Base-by-base conservation (phyloP, 2,113 vertebrate genomes). In the Crotalus horridus region DNA sequence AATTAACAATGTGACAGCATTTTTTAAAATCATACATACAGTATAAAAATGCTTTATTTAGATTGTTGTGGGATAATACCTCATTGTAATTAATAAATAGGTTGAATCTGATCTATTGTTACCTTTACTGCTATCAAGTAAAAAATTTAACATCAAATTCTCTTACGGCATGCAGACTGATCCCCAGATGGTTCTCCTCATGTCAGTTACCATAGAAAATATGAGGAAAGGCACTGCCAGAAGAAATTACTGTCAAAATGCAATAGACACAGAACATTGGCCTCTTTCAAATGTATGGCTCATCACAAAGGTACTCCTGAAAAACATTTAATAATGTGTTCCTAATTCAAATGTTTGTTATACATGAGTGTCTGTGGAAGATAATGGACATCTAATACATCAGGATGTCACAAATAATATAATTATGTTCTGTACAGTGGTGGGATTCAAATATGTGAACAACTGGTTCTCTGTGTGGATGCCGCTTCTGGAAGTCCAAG, bases 281-380 rank as follows among this genome's bases (percentile, higher is more conserved):
- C 91, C 96, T 90, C 91, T 92, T 91, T 94, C 94, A 93, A 94
- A 95, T 0, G 24, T 95, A 46, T 96, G 96, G 95, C 89, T 96
- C 20, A 93, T 96, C 91, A 95, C 95, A 21, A 98, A 96, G 95
- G 95, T 97, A 94, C 33, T 54, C 17, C 86, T 85, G n/a, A 53
- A 29, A 93, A 85, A 24, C 7, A 39, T 74, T 39, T 53, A 88
- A 64, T 85, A 54, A 61, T 58, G 29, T 1, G 5, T 15, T 56
- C 24, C n/a, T 93, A 89, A 85, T 81, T 17, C 24, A 54, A 39
- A 81, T 46, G 5, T 0, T 6, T 12, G 88, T 58, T 43, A 39
- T 59, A 39, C 54, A 29, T 53, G 51, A 29, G 5, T 51, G 6
- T 55, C 54, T 56, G 54, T 9, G 33, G 87, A 33, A 33, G 17